These are phyloP conservation scores for Diadegma fenestrale DNA, from an alignment of 2,888 invertebrate species.

Conservation along the genomic window DNA sequence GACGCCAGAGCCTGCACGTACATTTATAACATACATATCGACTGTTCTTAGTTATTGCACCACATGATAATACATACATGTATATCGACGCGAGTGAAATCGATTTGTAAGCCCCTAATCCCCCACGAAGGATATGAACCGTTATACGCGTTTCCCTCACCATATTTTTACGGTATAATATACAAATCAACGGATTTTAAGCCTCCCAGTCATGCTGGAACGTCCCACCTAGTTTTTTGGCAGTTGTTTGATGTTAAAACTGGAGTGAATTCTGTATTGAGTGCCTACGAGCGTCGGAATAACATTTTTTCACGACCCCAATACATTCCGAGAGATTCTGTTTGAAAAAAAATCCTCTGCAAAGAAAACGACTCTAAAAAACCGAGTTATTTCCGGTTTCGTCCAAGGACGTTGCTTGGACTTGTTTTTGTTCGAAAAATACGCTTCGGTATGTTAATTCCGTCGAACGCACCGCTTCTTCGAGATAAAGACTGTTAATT, in stretches of 20 bases:
- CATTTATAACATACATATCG: slow-evolving; percentile 19
- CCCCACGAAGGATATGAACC: slow-evolving; percentile 27
- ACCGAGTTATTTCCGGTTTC: neutral
- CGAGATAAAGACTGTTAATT: slow-evolving; percentile 40
- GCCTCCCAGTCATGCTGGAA: too few species aligned
- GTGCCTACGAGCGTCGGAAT: too few species aligned
- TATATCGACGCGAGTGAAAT: slow-evolving; percentile 12
- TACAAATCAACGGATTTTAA: neutral
- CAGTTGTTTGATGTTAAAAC: too few species aligned
- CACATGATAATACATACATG: slow-evolving; percentile 24
- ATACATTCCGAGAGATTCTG: too few species aligned
- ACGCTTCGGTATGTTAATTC: neutral
- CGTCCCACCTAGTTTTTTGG: too few species aligned
- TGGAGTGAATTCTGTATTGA: too few species aligned
- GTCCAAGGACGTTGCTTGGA: neutral
- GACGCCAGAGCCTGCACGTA: slow-evolving; percentile 36
- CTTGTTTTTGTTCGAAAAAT: neutral
- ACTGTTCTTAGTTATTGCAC: slow-evolving; percentile 9
- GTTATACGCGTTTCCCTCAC: neutral
- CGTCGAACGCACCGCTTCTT: slow-evolving; percentile 2
- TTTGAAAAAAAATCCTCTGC: neutral
- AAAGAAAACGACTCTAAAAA: neutral
- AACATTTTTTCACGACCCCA: too few species aligned
- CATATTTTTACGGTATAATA: slow-evolving; percentile 1
- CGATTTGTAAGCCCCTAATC: slow-evolving; percentile 36